Evolutionary conservation across 2,113 vertebrate genomes (phyloP), one percentile per base, ranked within the genome.

Genomic region (Mormyrus lacerda): DNA sequence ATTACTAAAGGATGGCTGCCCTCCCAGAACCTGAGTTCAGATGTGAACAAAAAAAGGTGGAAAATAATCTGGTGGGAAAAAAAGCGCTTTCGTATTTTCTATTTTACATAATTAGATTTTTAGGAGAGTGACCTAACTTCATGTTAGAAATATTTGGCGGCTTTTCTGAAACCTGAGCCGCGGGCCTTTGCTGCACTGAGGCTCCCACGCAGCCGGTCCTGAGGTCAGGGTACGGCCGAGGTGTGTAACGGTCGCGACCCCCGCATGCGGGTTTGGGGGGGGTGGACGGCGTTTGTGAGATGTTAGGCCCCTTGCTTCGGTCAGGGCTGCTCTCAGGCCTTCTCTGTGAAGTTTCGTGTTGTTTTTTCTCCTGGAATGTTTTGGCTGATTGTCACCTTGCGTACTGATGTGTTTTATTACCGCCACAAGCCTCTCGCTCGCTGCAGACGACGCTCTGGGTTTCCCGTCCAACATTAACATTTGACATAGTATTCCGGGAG

Each of bases 111-210:
- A 87, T 87, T 87, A 51, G 50, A 19, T 53, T 53, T 53, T 87
- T 53, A 31, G 85, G 50, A 87, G 85, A 87, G 31, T 87, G 85
- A 87, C 31, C 85, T 87, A 27, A 87, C 48, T 87, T 87, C 85
- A 87, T 48, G 50, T 87, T 51, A 55, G 50, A 35, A 87, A 53
- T 55, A 87, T 55, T 53, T 87, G 85, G 85, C 85, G 13, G 27
- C 17, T 39, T 50, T 87, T 55, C 31, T 87, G 85, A 53, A 87
- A 87, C 48, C 85, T 87, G 85, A 87, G 85, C 27, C 17, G 47
- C 15, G 24, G 47, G 7, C 11, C 27, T 3, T 10, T 5, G 83
- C 24, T 27, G 44, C n/a, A 11, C 47, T 85, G 24, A 87, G 27
- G 85, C 85, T 55, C 48, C 48, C 27, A 53, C n/a, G 8, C n/a